Percentiles rank a stretch among this genome's conserved stretches.
Evolutionary conservation across 1,140 invertebrate genomes (phyloP).

Genomic region (Cydia fagiglandana): DNA sequence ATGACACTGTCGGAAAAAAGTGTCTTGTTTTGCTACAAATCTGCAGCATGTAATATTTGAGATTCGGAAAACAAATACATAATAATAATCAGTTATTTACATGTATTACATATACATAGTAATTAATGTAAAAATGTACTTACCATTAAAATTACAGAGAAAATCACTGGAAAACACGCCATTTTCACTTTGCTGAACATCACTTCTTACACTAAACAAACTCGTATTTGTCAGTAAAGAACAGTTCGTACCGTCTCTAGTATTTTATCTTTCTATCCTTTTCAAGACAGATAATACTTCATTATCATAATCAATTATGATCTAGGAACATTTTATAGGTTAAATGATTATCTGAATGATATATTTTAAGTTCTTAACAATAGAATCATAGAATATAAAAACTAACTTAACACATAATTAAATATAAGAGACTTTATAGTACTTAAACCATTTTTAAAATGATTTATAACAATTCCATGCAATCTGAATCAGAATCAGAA

Average conservation of each 20-base stretch:
- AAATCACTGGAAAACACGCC: slow-evolving; percentile 44
- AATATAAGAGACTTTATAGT: too few species aligned
- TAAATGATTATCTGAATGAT: slow-evolving; percentile 38
- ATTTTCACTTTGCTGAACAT: slow-evolving; percentile 46
- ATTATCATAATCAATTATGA: slow-evolving; percentile 27
- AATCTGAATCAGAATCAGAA: too few species aligned
- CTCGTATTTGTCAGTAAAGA: slow-evolving; percentile 61
- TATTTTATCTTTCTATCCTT: slow-evolving; percentile 35
- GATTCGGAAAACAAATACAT: too few species aligned
- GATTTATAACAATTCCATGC: too few species aligned
- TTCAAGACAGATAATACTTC: slow-evolving; percentile 21
- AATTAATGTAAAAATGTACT: slow-evolving; percentile 38
- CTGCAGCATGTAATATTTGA: too few species aligned
- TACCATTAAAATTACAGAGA: slow-evolving; percentile 48
- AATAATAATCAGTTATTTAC: too few species aligned
- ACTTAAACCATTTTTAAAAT: too few species aligned
- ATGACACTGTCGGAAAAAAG: too few species aligned
- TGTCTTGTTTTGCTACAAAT: too few species aligned
- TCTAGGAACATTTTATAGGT: slow-evolving; percentile 10
- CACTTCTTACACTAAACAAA: slow-evolving; percentile 63
- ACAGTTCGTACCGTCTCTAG: slow-evolving; percentile 43
- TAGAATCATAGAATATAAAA: too few species aligned
- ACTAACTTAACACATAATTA: background rate
- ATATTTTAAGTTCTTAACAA: background rate
- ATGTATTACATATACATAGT: too few species aligned